phyloP scores from a whole-genome alignment of 2,113 vertebrate genomes.

The Pteruthius melanotis region DNA sequence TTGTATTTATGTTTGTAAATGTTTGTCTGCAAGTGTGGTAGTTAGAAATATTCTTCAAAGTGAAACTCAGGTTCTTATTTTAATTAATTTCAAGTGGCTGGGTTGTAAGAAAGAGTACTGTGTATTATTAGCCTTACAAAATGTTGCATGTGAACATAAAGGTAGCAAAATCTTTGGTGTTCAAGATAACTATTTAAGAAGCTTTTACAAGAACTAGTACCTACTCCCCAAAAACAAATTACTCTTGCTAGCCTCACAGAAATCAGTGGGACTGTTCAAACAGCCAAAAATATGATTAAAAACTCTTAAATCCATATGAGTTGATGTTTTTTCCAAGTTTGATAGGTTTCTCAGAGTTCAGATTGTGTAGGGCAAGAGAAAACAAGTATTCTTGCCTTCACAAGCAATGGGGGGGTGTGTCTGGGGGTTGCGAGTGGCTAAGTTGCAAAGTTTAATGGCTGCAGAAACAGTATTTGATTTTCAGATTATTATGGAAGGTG shows the following conservation, averaged over 20 bases:
- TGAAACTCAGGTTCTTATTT: background rate
- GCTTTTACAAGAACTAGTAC: background rate
- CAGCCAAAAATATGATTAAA: background rate
- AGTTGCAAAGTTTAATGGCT: background rate
- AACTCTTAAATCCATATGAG: background rate
- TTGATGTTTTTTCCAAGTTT: background rate
- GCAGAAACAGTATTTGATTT: background rate
- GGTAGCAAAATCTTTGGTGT: background rate
- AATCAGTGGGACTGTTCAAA: background rate
- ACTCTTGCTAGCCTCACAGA: background rate
- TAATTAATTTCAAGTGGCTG: background rate
- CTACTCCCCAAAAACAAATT: background rate
- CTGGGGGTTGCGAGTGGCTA: background rate
- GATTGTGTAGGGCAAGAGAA: background rate
- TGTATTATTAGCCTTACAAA: background rate
- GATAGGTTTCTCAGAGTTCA: background rate
- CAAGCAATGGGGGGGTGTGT: accelerated
- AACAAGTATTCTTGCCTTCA: background rate
- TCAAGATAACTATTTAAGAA: background rate
- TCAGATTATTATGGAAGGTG: background rate
- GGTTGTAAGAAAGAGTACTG: background rate
- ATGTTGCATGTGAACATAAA: background rate
- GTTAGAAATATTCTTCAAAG: background rate
- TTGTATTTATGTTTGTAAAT: background rate
- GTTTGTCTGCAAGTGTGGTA: background rate